Evolutionary conservation across 2,888 invertebrate genomes (phyloP).

Genomic region (Apomyelois bistriatella): DNA sequence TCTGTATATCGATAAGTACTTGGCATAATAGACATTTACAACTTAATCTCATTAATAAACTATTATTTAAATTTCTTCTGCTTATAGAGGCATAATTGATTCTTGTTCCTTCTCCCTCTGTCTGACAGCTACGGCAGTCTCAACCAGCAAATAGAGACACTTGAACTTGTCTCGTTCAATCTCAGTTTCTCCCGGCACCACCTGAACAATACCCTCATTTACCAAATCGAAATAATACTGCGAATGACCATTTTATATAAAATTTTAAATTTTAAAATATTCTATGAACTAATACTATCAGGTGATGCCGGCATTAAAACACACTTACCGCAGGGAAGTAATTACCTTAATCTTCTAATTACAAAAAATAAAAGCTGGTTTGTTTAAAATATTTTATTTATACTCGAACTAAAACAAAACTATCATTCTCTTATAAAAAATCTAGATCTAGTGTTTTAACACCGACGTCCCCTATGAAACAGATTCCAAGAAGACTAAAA

Average conservation of each 20-base stretch:
- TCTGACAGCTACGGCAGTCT: constrained; percentile 64
- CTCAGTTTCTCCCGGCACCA: constrained; percentile 44
- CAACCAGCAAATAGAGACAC: constrained; percentile 61
- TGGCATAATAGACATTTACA: too few species aligned
- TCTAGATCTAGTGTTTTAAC: constrained; percentile 55
- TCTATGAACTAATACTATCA: constrained; percentile 26
- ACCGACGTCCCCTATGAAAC: constrained; percentile 62
- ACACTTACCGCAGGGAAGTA: constrained; percentile 25
- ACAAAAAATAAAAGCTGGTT: constrained; percentile 30
- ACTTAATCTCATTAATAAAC: neutral
- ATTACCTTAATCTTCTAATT: too few species aligned
- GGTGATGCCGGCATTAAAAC: constrained; percentile 74
- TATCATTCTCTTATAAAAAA: constrained; percentile 27
- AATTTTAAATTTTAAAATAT: neutral
- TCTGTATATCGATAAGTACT: too few species aligned
- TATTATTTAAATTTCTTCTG: neutral
- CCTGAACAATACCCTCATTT: constrained; percentile 44
- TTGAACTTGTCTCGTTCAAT: constrained; percentile 57
- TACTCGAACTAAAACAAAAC: constrained; percentile 38
- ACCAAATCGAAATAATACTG: neutral
- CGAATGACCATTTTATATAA: neutral
- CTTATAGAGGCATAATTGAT: constrained; percentile 28
- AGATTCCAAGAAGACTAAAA: neutral
- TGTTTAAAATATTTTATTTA: constrained; percentile 46
- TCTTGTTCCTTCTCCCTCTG: constrained; percentile 60